Evolutionary conservation across 2,888 invertebrate species (phyloP).

Genomic region (Caenorhabditis sp.): DNA sequence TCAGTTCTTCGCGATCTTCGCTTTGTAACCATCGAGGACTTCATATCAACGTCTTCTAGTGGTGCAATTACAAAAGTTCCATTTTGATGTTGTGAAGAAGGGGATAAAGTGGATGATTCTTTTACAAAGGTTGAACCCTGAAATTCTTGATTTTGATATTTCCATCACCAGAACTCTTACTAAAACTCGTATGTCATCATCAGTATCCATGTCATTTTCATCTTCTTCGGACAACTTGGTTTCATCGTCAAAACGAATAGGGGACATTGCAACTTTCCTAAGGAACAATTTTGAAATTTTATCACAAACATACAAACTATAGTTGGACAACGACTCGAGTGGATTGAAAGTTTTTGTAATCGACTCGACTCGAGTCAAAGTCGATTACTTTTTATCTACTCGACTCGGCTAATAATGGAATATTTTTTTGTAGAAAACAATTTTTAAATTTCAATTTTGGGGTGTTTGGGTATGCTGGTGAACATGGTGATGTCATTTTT

Average conservation of each 20-base stretch:
- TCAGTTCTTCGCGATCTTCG: slow-evolving; percentile 16
- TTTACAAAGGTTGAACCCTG: slow-evolving; percentile 17
- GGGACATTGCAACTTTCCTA: slow-evolving; percentile 33
- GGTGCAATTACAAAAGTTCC: slow-evolving; percentile 1
- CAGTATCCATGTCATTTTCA: slow-evolving; percentile 12
- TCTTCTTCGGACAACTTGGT: slow-evolving; percentile 19
- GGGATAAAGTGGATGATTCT: background rate
- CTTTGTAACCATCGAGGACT: background rate
- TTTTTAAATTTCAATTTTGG: too few relatives aligned
- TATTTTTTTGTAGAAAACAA: background rate
- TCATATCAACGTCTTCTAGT: slow-evolving; percentile 11
- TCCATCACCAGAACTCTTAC: background rate
- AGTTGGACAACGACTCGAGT: too few relatives aligned
- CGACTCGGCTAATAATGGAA: too few relatives aligned
- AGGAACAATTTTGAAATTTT: background rate
- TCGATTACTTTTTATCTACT: too few relatives aligned
- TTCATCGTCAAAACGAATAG: slow-evolving; percentile 24
- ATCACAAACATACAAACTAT: too few relatives aligned
- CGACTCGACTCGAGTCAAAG: too few relatives aligned
- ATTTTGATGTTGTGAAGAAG: background rate
- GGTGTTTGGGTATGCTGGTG: too few relatives aligned
- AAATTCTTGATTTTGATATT: background rate
- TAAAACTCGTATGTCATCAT: background rate
- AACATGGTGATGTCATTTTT: too few relatives aligned
- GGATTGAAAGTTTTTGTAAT: too few relatives aligned